These are phyloP conservation scores for Hemithea aestivaria DNA, from an alignment of 2,888 invertebrate genomes.

Conservation along the genomic window DNA sequence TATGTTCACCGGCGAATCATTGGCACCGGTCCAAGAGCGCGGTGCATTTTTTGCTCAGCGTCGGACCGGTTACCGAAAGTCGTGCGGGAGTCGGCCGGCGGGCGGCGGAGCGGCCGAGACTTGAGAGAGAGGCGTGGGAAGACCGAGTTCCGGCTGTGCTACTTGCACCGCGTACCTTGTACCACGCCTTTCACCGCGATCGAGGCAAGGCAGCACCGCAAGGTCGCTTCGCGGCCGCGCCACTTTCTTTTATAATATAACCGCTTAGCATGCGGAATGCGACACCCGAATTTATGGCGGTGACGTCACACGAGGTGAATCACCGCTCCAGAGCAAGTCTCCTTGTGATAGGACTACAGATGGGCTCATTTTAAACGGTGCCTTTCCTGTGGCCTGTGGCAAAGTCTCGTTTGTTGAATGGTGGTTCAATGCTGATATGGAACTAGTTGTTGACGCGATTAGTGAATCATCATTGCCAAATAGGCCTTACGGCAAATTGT, in stretches of 20 bases:
- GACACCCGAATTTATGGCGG: conserved; percentile 68
- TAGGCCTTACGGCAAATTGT: not conserved
- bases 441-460: conserved; percentile 3
- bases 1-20: conserved; percentile 40
- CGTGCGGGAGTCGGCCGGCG: conserved; percentile 36
- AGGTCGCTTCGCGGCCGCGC: conserved; percentile 74
- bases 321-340: conserved; percentile 36
- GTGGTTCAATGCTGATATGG: conserved; percentile 1
- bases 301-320: conserved; percentile 71
- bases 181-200: conserved; percentile 66
- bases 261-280: conserved; percentile 59
- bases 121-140: conserved; percentile 66
- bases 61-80: conserved; percentile 59
- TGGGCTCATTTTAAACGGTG: conserved; percentile 14
- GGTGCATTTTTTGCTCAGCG: conserved; percentile 52
- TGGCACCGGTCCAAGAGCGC: conserved; percentile 44
- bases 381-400: conserved; percentile 2
- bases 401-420: not conserved
- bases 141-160: conserved; percentile 74
- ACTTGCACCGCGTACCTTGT: conserved; percentile 47
- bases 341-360: conserved; percentile 21
- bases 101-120: conserved; percentile 27
- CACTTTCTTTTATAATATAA: conserved; percentile 75
- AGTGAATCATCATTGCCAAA: conserved; percentile 8
- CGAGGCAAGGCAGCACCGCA: conserved; percentile 37